Percentiles rank a stretch among this genome's conserved stretches.
Evolutionary conservation across 2,113 vertebrate species (phyloP).

Genomic region (Motacilla tschutschensis): DNA sequence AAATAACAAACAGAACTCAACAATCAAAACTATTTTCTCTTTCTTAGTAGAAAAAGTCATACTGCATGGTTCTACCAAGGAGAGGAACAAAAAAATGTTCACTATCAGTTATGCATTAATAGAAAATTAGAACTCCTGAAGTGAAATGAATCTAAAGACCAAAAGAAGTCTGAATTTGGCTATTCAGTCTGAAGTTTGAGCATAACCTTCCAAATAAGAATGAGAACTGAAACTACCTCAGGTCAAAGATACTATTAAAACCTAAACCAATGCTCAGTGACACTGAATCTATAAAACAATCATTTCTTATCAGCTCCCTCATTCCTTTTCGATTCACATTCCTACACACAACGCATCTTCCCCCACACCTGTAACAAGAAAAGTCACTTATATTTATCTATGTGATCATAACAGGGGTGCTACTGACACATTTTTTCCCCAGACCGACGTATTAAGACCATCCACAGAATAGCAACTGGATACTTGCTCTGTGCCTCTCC

Average conservation of each 20-base stretch:
- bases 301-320: not conserved
- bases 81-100: not conserved
- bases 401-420: not conserved
- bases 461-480: not conserved
- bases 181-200: not conserved
- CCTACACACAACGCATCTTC: not conserved
- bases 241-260: not conserved
- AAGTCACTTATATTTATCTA: not conserved
- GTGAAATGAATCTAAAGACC: not conserved
- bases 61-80: not conserved
- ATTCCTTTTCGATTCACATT: not conserved
- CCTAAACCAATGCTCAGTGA: not conserved
- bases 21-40: not conserved
- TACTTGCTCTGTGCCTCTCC: not conserved
- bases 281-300: accelerated
- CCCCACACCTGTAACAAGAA: not conserved
- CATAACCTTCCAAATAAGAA: not conserved
- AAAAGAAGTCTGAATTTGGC: not conserved
- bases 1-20: not conserved
- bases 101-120: not conserved
- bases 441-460: not conserved
- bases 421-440: not conserved
- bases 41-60: not conserved
- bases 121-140: not conserved
- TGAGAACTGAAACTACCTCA: not conserved